Base-by-base conservation (phyloP, 2,888 invertebrate genomes). In the Sussaba pulchella region DNA sequence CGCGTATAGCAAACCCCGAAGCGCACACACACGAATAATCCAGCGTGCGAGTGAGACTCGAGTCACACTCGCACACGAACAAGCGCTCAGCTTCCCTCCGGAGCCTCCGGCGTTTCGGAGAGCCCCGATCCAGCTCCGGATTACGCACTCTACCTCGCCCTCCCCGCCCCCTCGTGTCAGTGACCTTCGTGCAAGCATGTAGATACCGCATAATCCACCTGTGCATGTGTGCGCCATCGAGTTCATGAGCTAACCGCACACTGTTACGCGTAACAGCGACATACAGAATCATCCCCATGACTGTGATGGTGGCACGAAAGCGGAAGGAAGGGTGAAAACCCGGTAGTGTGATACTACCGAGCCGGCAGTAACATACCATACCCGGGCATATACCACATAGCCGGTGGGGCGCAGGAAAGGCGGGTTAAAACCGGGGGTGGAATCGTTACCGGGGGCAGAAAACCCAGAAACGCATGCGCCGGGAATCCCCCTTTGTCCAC, bases 371-470 rank as follows among this genome's bases (percentile, higher is more conserved):
- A 69, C 63, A 41, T 54, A 64, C 64, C 26, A 45, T 14, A 8
- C 43, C 9, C 19, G 31, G 57, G 9, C 52, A 47, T 41, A 64
- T 64, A 75, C 69, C 41, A 67, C 43, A 66, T 47, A 52, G 63
- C 43, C 41, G 61, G 69, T 36, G 81, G 73, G 57, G 54, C 39
- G 21, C 61, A 72, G 54, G 67, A 75, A 67, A 83, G 81, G 75
- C 72, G 82, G 82, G 80, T 83, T 76, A 43, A 83, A 78, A 73
- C 67, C 76, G 78, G 70, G 78, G 82, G 76, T 78, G 78, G 77
- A 81, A 83, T 82, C 90, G 90, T 92, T 92, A 92, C 90, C 85
- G 84, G 88, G 84, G 86, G 84, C 86, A 83, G 83, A 82, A 80
- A 83, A 76, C 77, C 82, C 78, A 78, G 39, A 67, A 82, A 87